Evolutionary conservation across 2,888 invertebrate genomes (phyloP), one percentile per base, ranked within the genome.

Genomic region (Myopa testacea): DNA sequence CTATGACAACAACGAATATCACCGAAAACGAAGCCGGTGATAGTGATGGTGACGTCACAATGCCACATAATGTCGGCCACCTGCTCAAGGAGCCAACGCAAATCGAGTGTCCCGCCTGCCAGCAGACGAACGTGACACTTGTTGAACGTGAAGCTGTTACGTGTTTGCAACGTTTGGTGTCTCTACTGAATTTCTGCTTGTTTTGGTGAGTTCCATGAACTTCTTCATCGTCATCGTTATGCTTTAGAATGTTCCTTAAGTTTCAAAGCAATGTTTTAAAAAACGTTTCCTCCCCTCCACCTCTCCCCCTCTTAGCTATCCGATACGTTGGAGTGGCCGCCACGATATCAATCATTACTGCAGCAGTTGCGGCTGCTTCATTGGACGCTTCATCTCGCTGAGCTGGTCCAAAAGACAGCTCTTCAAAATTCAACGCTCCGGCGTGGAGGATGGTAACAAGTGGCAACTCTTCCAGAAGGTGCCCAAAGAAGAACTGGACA

Each of bases 331-430:
- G 83, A 62, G 78, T 0, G 82, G 84, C 3, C 86, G 87, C 4
- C 79, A 80, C 50, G 88, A 88, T 26, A 85, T 85, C 68, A 89
- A 89, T 81, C 88, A 89, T 62, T 89, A 89, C 68, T 89, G 89
- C 65, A 79, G 81, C 0, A 83, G 85, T 45, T 89, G 88, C 67
- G 89, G 88, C 40, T 89, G 89, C 75, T 89, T 81, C 50, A 86
- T 89, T 79, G 88, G 88, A 3, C 84, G 88, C 4, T 83, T 82
- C 78, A 82, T 86, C 26, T 77, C 84, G 4, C 76, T 88, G n/a
- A 87, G 88, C 68, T 88, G 88, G 87, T 87, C 87, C 71, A 87
- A 88, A 58, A 82, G 87, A 3, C 81, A 85, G 14, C 63, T 88
- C 55, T 87, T 88, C 79, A 84, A 84, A 50, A 83, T 86, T 45